Evolutionary conservation across 2,797 vertebrate genomes (phyloP).

Genomic region (Cyprinodon diabolis): DNA sequence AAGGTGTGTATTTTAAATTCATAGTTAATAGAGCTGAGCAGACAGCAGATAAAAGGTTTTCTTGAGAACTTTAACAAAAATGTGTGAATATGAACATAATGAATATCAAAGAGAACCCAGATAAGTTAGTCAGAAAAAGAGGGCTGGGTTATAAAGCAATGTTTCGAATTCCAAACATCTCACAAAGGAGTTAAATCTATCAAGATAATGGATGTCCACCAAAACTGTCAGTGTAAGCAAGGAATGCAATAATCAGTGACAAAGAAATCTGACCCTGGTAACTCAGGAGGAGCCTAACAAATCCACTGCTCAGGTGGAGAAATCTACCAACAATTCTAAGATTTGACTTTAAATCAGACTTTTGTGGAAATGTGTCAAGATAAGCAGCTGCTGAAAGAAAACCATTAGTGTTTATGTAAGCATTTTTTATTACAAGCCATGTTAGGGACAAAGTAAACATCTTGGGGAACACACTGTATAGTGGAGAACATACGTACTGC

Average conservation of each 20-base stretch:
- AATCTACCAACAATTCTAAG: neutral
- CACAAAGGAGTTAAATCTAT: neutral
- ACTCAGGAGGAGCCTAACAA: neutral
- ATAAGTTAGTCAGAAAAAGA: neutral
- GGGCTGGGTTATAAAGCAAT: neutral
- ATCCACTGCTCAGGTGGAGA: neutral
- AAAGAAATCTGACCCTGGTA: neutral
- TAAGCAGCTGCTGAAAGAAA: neutral
- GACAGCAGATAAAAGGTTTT: neutral
- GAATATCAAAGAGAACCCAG: too few relatives aligned
- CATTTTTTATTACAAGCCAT: neutral
- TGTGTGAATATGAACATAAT: too few relatives aligned
- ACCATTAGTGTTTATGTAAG: neutral
- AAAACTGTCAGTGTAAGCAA: neutral
- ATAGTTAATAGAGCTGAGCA: neutral
- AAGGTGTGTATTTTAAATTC: neutral
- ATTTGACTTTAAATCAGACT: neutral
- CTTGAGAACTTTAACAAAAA: too few relatives aligned
- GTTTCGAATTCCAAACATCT: too few relatives aligned
- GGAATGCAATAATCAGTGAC: neutral
- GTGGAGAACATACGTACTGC: too few relatives aligned
- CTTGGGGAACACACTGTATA: too few relatives aligned
- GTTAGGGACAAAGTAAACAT: neutral
- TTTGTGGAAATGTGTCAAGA: neutral
- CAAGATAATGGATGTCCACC: neutral